Conservation (phyloP, 2,113 vertebrate species). For the Megaptera novaeangliae region DNA sequence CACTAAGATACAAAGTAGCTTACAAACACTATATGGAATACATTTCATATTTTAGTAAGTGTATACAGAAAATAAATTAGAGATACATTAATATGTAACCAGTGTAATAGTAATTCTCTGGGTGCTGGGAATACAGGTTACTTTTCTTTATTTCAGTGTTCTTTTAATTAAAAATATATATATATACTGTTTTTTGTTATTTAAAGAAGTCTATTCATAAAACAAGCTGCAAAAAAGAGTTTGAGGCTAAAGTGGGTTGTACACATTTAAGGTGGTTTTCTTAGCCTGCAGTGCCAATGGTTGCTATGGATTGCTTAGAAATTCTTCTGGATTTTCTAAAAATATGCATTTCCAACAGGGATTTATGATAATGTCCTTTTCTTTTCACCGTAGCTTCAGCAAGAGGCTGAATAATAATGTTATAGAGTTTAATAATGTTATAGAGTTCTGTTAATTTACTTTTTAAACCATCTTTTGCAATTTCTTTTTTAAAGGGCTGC, state of each 20-base stretch:
- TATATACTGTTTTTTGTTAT: neutral
- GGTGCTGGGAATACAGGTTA: neutral
- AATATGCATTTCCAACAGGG: neutral
- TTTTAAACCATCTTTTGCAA: neutral
- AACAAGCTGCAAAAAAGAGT: neutral
- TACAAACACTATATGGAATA: neutral
- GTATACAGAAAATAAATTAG: neutral
- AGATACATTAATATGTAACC: neutral
- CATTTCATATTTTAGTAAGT: slow-evolving; percentile 1
- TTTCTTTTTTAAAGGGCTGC: neutral
- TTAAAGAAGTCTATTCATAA: slow-evolving; percentile 2
- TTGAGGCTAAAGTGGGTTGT: neutral
- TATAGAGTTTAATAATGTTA: neutral
- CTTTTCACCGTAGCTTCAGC: neutral
- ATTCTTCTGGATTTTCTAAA: neutral
- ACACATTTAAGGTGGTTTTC: neutral
- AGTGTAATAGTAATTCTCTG: neutral
- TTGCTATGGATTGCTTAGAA: neutral
- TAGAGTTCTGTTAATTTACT: neutral
- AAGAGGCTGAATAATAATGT: neutral
- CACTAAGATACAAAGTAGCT: neutral
- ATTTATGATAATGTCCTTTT: neutral
- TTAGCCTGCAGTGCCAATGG: neutral
- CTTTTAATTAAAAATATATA: neutral
- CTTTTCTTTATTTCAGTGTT: neutral